Percentiles rank a stretch among this genome's conserved stretches.
These are phyloP conservation scores for Lymantria monacha DNA, from an alignment of 2,888 invertebrate genomes.

Conservation along the genomic window DNA sequence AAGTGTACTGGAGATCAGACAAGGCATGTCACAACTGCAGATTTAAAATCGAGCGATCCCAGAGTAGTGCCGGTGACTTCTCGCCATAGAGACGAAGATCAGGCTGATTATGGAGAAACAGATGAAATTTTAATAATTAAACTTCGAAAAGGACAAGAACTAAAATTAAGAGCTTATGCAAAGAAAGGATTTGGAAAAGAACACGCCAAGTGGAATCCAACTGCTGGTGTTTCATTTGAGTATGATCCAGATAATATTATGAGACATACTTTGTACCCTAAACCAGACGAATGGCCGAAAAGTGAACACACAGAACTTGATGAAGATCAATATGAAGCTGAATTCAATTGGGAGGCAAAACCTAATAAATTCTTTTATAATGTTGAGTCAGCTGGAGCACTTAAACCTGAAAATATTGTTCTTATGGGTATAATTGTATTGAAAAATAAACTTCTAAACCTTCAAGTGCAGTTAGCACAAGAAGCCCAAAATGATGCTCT, in stretches of 20 bases:
- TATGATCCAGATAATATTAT: slow-evolving; percentile 99
- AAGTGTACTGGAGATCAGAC: slow-evolving; percentile 97
- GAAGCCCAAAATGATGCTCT: slow-evolving; percentile 93
- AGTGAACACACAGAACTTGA: slow-evolving; percentile 97
- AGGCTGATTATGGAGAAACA: slow-evolving; percentile 95
- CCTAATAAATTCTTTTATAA: slow-evolving; percentile 98
- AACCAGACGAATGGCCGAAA: slow-evolving; percentile 99
- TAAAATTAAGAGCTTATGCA: slow-evolving; percentile 97
- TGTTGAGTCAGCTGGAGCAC: slow-evolving; percentile 96
- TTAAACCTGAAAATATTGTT: slow-evolving; percentile 98
- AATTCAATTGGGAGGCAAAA: slow-evolving; percentile 96
- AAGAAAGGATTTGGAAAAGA: slow-evolving; percentile 99
- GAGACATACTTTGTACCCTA: slow-evolving; percentile 96
- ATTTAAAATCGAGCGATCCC: slow-evolving; percentile 95
- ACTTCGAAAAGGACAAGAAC: slow-evolving; percentile 92
- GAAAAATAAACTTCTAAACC: slow-evolving; percentile 96
- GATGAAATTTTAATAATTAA: slow-evolving; percentile 92
- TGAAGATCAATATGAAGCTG: slow-evolving; percentile 96
- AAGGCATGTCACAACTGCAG: slow-evolving; percentile 97
- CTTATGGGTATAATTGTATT: slow-evolving; percentile 96
- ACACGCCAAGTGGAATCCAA: slow-evolving; percentile 99
- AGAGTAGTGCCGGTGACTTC: slow-evolving; percentile 97
- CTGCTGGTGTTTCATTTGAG: slow-evolving; percentile 98
- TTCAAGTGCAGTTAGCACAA: slow-evolving; percentile 95
- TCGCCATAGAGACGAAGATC: slow-evolving; percentile 94